phyloP scores from a whole-genome alignment of 2,113 vertebrate genomes.

The Psittacus erithacus region DNA sequence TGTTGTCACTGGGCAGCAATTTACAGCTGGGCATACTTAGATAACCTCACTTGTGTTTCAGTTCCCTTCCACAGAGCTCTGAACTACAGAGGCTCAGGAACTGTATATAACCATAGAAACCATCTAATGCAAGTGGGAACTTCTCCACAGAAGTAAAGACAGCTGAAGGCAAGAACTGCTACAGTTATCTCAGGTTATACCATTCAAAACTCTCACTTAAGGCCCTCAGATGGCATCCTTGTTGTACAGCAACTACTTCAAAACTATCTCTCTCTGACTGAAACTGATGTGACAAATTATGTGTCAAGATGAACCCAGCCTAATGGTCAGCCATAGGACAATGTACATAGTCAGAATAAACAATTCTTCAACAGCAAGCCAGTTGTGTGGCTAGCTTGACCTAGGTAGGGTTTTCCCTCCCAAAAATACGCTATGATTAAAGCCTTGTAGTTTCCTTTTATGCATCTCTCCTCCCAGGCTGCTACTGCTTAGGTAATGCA shows the following conservation, averaged over 20 bases:
- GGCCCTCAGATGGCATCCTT: neutral
- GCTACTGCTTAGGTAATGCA: neutral
- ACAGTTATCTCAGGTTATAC: neutral
- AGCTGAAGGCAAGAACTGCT: neutral
- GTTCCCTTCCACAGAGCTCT: neutral
- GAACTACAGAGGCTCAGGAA: neutral
- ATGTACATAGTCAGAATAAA: neutral
- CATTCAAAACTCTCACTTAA: neutral
- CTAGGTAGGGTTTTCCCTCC: neutral
- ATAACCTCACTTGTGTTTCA: neutral
- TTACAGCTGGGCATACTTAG: neutral
- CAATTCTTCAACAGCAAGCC: neutral
- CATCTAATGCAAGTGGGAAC: neutral
- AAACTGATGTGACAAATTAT: rapidly evolving
- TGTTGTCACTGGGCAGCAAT: neutral
- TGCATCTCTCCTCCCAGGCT: neutral
- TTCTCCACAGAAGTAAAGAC: neutral
- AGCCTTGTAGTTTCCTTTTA: neutral
- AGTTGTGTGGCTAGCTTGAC: neutral
- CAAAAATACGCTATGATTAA: neutral
- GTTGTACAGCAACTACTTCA: neutral
- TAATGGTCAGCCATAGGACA: neutral
- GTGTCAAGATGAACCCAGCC: neutral
- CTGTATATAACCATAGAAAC: neutral
- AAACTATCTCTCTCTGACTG: neutral